A percentile compares a stretch with the other conserved stretches of the same genome.
Evolutionary conservation across 1,140 invertebrate species (phyloP).

Genomic region (Drosophila pallidifrons): DNA sequence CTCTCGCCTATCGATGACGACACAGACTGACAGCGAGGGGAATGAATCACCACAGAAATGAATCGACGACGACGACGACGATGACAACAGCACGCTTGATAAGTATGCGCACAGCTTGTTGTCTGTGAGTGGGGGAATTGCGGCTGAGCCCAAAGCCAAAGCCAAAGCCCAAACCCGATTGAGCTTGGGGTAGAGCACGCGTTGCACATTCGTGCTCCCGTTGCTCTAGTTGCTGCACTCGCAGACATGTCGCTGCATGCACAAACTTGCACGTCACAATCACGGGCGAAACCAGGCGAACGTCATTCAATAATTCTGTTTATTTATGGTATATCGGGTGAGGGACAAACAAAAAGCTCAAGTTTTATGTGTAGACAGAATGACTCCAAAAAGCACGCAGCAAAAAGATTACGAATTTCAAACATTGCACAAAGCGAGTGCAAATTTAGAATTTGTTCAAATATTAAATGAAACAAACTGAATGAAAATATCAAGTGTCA

Average conservation of each 20-base stretch:
- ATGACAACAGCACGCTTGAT: constrained; percentile 11
- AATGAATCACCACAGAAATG: constrained; percentile 27
- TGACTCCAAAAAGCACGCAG: too few relatives aligned
- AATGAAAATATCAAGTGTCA: too few relatives aligned
- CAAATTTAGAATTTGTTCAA: too few relatives aligned
- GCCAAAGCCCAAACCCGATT: background rate
- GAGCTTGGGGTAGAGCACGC: constrained; percentile 9
- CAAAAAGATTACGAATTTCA: too few relatives aligned
- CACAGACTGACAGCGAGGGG: background rate
- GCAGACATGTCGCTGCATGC: constrained; percentile 1
- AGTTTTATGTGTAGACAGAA: background rate
- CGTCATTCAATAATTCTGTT: background rate
- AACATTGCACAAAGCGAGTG: too few relatives aligned
- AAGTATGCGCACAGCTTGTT: constrained; percentile 21
- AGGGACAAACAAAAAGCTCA: too few relatives aligned
- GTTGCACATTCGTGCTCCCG: background rate
- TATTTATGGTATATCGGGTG: too few relatives aligned
- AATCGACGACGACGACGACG: constrained; percentile 12
- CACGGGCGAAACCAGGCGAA: background rate
- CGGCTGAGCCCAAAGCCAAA: too few relatives aligned
- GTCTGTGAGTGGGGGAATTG: background rate
- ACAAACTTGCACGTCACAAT: constrained; percentile 16
- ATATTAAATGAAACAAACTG: too few relatives aligned
- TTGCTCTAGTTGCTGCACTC: too few relatives aligned
- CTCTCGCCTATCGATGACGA: constrained; percentile 43